phyloP scores from a whole-genome alignment of 2,888 invertebrate species.

The Tubulanus polymorphus region DNA sequence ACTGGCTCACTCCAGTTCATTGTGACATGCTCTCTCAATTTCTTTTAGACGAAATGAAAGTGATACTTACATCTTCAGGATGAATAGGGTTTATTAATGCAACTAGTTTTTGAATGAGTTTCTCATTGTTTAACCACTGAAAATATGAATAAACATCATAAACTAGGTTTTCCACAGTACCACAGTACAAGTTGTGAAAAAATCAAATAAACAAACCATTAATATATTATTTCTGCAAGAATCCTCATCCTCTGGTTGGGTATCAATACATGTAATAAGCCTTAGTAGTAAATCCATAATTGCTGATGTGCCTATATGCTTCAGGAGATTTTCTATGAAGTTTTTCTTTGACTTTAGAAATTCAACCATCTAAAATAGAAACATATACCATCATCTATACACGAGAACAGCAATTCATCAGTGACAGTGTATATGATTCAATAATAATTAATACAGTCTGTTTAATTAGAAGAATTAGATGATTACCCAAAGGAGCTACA shows the following conservation, averaged over 20 bases:
- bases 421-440: too few species aligned
- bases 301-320: constrained; percentile 89
- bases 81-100: constrained; percentile 63
- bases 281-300: constrained; percentile 80
- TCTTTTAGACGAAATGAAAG: not conserved
- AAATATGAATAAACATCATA: constrained; percentile 19
- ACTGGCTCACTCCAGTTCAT: too few species aligned
- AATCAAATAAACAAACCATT: too few species aligned
- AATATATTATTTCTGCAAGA: not conserved
- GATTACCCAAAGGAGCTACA: too few species aligned
- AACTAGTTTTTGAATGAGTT: constrained; percentile 77
- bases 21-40: not conserved
- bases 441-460: too few species aligned
- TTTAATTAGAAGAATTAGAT: too few species aligned
- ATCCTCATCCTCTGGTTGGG: not conserved
- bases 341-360: constrained; percentile 82
- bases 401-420: too few species aligned
- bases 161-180: too few species aligned
- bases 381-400: not conserved
- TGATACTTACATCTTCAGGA: constrained; percentile 60
- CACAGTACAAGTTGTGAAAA: too few species aligned
- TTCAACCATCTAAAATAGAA: constrained; percentile 75
- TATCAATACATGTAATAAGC: constrained; percentile 58
- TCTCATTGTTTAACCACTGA: constrained; percentile 87
- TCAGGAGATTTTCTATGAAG: constrained; percentile 80